Evolutionary conservation across 2,113 vertebrate genomes (phyloP), one percentile per base, ranked within the genome.

Genomic region (Hippocampus guttulatus): DNA sequence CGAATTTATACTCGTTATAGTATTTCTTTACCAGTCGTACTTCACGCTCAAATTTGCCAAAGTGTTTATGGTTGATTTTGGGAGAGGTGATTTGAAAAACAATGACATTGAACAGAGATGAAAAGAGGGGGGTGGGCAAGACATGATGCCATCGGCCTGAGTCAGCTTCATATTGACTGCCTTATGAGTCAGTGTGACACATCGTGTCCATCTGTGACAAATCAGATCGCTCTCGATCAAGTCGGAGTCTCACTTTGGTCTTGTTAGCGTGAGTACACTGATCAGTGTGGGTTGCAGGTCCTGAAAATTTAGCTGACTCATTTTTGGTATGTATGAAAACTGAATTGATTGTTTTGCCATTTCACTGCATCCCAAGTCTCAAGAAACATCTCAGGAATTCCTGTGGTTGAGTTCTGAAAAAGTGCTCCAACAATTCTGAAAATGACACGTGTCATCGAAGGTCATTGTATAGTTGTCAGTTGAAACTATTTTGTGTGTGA

Each of bases 181-280:
- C 23, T 65, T 47, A n/a, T 85, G 86, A 86, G 74, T 91, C 88
- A 86, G 76, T 77, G 83, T 75, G 68, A 77, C 73, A 75, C 65
- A 67, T 54, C 51, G 74, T 75, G 30, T 70, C 64, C 43, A 68
- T 47, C 41, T 27, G n/a, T 18, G 64, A 65, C 40, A 7, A 64
- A 64, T 45, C 11, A 23, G 4, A 64, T 47, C 73, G 33, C 27
- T 63, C 43, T 70, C 69, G 51, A 41, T 68, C 52, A 73, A 33
- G 78, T 47, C 27, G 38, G 67, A 64, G 65, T 61, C 21, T 64
- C 52, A 62, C 49, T 64, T 65, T 67, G 73, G 52, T 49, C 12
- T 69, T 78, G 73, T 78, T 72, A 69, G 49, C 70, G 57, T 71
- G 47, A 9, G 57, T 30, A 55, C 72, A 68, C 51, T 52, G 30